These are phyloP conservation scores for Trilocha varians DNA, from an alignment of 2,888 invertebrate genomes.

Conservation along the genomic window DNA sequence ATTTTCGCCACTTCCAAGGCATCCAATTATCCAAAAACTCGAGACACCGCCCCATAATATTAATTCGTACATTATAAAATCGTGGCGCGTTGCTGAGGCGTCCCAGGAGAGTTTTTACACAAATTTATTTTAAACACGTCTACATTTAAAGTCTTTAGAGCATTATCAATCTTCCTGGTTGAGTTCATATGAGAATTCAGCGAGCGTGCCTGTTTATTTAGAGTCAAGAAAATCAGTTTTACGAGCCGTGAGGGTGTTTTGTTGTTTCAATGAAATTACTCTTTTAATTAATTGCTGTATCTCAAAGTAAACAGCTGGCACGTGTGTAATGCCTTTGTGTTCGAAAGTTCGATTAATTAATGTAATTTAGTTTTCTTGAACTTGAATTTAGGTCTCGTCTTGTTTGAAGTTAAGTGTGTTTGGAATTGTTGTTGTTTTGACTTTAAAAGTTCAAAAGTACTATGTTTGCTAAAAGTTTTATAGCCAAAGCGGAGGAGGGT, in stretches of 20 bases:
- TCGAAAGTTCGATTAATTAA: not conserved
- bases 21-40: conserved; percentile 1
- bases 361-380: no score
- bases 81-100: conserved; percentile 1
- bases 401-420: no score
- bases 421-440: no score
- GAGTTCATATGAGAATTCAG: conserved; percentile 14
- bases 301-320: not conserved
- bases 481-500: no score
- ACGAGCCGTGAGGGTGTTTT: not conserved
- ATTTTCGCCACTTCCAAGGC: not conserved
- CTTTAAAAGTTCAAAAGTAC: no score
- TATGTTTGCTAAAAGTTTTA: no score
- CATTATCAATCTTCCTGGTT: conserved; percentile 20
- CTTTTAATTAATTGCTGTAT: not conserved
- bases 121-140: conserved; percentile 23
- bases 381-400: no score
- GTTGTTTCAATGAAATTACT: not conserved
- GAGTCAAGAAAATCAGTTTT: not conserved
- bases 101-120: conserved; percentile 18
- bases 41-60: not conserved
- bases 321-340: not conserved
- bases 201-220: not conserved
- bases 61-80: conserved; percentile 2
- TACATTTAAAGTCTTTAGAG: conserved; percentile 20